Percentiles rank a stretch among this genome's conserved stretches.
These are phyloP conservation scores for Smutsia temminckii DNA, from an alignment of 2,797 vertebrate species.

Conservation along the genomic window DNA sequence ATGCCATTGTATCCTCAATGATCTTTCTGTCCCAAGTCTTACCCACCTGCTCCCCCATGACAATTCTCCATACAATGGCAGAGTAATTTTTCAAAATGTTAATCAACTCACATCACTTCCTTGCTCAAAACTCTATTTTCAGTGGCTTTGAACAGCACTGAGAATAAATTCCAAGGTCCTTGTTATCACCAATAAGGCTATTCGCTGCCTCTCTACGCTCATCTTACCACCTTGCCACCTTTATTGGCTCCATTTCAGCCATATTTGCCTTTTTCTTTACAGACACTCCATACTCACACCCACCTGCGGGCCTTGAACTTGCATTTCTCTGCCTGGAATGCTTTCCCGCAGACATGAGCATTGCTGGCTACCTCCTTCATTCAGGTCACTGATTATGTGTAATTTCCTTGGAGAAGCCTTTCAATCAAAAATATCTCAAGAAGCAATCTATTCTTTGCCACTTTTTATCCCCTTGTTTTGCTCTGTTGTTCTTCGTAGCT, in stretches of 20 bases:
- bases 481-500: not conserved
- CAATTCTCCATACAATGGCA: not conserved
- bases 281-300: not conserved
- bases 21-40: not conserved
- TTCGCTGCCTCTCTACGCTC: not conserved
- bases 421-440: not conserved
- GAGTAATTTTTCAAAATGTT: not conserved
- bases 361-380: not conserved
- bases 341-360: not conserved
- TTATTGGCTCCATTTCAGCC: not conserved
- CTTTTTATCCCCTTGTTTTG: not conserved
- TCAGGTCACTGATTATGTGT: not conserved
- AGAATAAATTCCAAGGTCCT: not conserved
- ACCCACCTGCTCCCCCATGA: not conserved
- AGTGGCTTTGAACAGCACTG: not conserved
- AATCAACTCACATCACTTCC: not conserved
- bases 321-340: not conserved
- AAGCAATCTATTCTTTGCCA: not conserved
- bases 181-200: not conserved
- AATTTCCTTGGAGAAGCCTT: not conserved
- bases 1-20: not conserved
- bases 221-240: not conserved
- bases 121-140: not conserved
- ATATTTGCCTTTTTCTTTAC: not conserved
- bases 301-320: not conserved